These are phyloP conservation scores for Hetaerina americana DNA, from an alignment of 1,140 invertebrate species.

Conservation along the genomic window DNA sequence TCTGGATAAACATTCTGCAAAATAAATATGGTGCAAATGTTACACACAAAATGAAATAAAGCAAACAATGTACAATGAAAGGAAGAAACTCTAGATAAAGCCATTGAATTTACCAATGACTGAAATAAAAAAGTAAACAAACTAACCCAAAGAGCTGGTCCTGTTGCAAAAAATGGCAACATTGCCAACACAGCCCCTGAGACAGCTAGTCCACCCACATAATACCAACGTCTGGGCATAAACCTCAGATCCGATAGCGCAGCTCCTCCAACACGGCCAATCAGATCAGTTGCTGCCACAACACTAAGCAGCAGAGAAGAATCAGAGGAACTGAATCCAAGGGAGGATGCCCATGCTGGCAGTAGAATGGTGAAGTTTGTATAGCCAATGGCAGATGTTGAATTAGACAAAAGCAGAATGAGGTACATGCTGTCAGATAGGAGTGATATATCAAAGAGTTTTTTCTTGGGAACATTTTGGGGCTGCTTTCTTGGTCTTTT, in stretches of 20 bases:
- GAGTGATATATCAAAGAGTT: slow-evolving; percentile 61
- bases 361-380: slow-evolving; percentile 73
- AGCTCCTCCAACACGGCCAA: slow-evolving; percentile 67
- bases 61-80: no score
- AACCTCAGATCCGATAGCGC: slow-evolving; percentile 57
- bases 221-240: slow-evolving; percentile 68
- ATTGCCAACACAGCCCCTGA: slow-evolving; percentile 58
- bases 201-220: slow-evolving; percentile 57
- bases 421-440: slow-evolving; percentile 66
- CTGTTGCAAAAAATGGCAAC: slow-evolving; percentile 37
- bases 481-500: not conserved
- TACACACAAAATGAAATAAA: no score
- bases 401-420: slow-evolving; percentile 68
- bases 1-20: no score
- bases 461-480: slow-evolving; percentile 27
- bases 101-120: no score
- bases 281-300: slow-evolving; percentile 61
- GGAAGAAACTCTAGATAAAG: no score
- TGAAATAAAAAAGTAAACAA: no score
- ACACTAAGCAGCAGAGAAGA: slow-evolving; percentile 59
- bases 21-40: no score
- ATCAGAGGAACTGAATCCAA: slow-evolving; percentile 52
- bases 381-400: slow-evolving; percentile 70
- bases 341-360: slow-evolving; percentile 52
- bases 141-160: not conserved